phyloP scores from a whole-genome alignment of 2,113 vertebrate species.

The Zapornia atra region DNA sequence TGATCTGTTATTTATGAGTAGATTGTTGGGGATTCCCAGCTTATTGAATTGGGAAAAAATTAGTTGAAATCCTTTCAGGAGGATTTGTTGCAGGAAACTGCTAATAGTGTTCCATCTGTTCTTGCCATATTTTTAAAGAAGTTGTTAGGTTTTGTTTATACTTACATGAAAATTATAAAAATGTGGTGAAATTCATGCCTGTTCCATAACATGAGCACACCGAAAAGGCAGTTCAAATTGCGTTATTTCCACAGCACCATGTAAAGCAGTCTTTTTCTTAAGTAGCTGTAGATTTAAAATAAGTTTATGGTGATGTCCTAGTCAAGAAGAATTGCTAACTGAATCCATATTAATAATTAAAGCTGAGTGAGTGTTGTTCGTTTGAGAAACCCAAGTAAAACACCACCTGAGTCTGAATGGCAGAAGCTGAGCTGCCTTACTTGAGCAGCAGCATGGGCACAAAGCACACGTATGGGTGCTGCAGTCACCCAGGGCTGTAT shows the following conservation, averaged over 20 bases:
- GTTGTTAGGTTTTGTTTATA: background rate
- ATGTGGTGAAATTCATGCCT: background rate
- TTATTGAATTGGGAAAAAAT: background rate
- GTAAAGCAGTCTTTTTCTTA: background rate
- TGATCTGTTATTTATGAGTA: background rate
- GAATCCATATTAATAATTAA: background rate
- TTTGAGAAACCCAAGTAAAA: background rate
- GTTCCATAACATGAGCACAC: background rate
- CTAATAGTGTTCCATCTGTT: background rate
- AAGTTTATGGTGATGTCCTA: background rate
- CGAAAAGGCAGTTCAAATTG: background rate
- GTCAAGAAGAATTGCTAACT: background rate
- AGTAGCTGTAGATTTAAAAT: background rate
- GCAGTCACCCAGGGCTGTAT: background rate
- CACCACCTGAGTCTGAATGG: background rate
- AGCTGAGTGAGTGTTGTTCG: background rate
- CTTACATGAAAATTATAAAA: background rate
- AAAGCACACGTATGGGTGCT: background rate
- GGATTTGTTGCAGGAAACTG: background rate
- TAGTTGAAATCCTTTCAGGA: background rate
- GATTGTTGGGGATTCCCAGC: background rate
- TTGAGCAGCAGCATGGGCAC: rapidly evolving
- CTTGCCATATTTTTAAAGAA: background rate
- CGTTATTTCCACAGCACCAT: background rate
- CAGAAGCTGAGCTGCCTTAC: background rate